These are phyloP conservation scores for Labrus mixtus DNA, from an alignment of 2,113 vertebrate species.

Conservation along the genomic window DNA sequence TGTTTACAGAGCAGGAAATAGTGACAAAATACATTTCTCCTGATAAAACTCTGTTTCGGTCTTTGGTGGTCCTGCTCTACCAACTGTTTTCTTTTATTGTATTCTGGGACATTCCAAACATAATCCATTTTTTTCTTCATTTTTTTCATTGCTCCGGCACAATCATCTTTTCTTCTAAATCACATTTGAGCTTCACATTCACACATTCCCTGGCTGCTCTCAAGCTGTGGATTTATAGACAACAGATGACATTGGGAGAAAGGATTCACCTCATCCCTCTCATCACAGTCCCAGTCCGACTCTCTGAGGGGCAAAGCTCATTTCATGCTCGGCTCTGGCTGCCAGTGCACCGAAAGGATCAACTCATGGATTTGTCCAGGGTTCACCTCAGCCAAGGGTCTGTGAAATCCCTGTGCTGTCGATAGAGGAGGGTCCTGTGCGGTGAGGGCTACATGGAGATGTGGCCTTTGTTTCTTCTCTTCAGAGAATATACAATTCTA, in stretches of 20 bases:
- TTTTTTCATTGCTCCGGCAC: background rate
- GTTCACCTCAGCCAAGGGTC: conserved; percentile 30
- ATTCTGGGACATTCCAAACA: background rate
- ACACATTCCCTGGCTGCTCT: conserved; percentile 25
- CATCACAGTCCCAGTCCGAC: conserved; percentile 34
- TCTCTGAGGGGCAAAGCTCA: conserved; percentile 57
- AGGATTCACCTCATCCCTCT: conserved; percentile 46
- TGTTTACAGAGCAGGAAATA: conserved; percentile 2
- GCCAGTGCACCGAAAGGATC: conserved; percentile 24
- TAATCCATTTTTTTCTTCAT: background rate
- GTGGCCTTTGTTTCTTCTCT: background rate
- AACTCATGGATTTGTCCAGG: conserved; percentile 16
- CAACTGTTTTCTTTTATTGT: background rate
- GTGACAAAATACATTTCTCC: conserved; percentile 1
- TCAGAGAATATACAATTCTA: background rate
- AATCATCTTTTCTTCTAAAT: conserved; percentile 20
- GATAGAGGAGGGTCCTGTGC: background rate
- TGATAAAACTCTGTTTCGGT: background rate
- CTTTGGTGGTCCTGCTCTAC: background rate
- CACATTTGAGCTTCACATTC: conserved; percentile 21
- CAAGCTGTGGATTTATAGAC: conserved; percentile 48
- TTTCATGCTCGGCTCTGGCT: conserved; percentile 64
- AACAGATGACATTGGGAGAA: conserved; percentile 55
- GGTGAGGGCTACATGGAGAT: background rate
- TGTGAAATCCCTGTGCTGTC: conserved; percentile 40